Evolutionary conservation across 2,113 vertebrate genomes (phyloP).

Genomic region (Procavia capensis): DNA sequence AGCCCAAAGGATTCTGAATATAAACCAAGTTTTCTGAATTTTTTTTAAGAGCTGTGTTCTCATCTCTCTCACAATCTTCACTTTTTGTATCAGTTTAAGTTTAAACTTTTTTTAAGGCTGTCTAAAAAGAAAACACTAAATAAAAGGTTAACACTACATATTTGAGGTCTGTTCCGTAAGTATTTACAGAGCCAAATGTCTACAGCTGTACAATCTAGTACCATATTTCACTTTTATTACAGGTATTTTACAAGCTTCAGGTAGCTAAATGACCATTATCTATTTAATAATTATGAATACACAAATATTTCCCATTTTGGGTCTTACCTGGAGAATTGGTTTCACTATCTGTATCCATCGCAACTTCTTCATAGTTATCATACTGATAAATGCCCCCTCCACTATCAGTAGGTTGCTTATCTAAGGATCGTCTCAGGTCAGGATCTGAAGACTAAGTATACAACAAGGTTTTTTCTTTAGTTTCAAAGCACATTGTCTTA

Average conservation of each 20-base stretch:
- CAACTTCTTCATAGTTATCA: constrained; percentile 99
- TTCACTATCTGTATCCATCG: constrained; percentile 99
- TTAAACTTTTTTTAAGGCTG: background rate
- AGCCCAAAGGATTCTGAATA: background rate
- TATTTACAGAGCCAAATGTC: constrained; percentile 35
- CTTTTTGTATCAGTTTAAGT: constrained; percentile 10
- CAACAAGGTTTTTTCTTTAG: constrained; percentile 49
- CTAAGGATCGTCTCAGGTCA: constrained; percentile 92
- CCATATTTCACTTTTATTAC: constrained; percentile 52
- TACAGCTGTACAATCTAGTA: constrained; percentile 20
- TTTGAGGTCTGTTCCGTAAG: constrained; percentile 18
- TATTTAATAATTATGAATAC: constrained; percentile 43
- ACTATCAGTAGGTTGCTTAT: constrained; percentile 91
- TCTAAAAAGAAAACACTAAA: constrained; percentile 33
- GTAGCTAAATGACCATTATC: background rate
- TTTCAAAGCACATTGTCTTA: constrained; percentile 60
- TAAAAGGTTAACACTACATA: constrained; percentile 50
- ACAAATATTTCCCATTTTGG: constrained; percentile 30
- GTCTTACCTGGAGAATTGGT: constrained; percentile 94
- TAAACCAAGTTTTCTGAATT: background rate
- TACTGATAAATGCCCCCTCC: constrained; percentile 97
- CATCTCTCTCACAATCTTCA: constrained; percentile 40
- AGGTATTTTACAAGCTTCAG: constrained; percentile 15
- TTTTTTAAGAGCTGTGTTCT: background rate
- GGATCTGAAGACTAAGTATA: constrained; percentile 92